phyloP scores from a whole-genome alignment of 2,888 invertebrate genomes.

The Aphodius sticticus region DNA sequence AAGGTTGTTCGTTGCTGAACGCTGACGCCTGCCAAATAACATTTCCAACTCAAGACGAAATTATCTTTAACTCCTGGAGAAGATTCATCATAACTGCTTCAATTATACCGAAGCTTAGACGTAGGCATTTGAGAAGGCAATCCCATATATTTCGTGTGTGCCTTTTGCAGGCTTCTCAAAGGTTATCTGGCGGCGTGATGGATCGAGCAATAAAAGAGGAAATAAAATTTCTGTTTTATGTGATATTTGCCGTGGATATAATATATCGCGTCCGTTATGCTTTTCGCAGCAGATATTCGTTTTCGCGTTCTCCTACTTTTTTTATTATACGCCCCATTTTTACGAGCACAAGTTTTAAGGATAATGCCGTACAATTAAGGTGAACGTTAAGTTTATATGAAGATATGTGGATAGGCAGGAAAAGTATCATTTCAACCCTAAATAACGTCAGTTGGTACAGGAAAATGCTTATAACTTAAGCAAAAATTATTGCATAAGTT shows the following conservation, averaged over 20 bases:
- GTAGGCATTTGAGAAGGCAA: not conserved
- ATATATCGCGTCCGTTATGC: not conserved
- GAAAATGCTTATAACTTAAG: no score
- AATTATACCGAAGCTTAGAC: not conserved
- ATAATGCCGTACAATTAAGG: not conserved
- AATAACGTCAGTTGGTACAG: no score
- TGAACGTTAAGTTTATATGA: not conserved
- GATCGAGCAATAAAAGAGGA: not conserved
- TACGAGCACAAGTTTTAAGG: not conserved
- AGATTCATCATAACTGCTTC: not conserved
- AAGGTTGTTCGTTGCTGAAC: not conserved
- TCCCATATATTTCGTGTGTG: not conserved
- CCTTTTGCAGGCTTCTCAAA: not conserved
- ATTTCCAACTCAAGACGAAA: not conserved
- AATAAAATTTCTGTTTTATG: constrained; percentile 4
- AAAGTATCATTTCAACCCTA: no score
- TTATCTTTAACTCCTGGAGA: not conserved
- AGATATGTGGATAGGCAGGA: no score
- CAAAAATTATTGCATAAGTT: no score
- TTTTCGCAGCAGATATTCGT: not conserved
- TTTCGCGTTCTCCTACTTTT: not conserved
- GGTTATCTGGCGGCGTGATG: not conserved
- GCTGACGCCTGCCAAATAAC: not conserved
- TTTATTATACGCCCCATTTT: not conserved
- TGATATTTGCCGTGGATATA: constrained; percentile 4